phyloP scores from a whole-genome alignment of 2,888 invertebrate genomes.

The Xylota segnis region DNA sequence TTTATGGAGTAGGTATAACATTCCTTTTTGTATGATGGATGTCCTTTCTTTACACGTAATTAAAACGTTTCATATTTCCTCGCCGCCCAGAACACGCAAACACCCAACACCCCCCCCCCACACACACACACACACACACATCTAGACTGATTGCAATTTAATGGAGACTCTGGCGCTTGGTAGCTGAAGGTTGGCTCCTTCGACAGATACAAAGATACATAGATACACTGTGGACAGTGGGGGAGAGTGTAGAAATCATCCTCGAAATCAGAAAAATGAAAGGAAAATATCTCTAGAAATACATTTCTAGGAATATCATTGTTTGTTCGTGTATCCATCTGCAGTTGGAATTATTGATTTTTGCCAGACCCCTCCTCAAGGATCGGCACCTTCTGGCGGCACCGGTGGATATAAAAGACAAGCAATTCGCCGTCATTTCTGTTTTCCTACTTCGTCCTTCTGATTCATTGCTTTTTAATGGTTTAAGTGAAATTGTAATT shows the following conservation, averaged over 20 bases:
- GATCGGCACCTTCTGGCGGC: conserved; percentile 1
- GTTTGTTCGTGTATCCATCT: neutral
- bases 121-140: neutral
- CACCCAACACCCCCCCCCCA: neutral
- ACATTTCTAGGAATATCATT: neutral
- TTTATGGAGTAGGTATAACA: conserved; percentile 15
- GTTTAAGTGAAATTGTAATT: conserved; percentile 79
- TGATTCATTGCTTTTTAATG: conserved; percentile 79
- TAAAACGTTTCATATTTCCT: conserved; percentile 60
- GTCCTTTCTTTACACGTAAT: conserved; percentile 65
- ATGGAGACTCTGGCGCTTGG: conserved; percentile 19
- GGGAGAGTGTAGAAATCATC: conserved; percentile 4
- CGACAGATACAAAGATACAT: too few relatives aligned
- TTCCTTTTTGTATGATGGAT: conserved; percentile 43
- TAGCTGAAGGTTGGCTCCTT: conserved; percentile 22
- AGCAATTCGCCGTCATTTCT: neutral
- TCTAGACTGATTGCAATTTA: conserved; percentile 48
- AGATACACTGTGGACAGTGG: neutral
- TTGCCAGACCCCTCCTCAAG: neutral
- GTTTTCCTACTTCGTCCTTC: conserved; percentile 54
- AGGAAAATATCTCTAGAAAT: conserved; percentile 8
- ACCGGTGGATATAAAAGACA: conserved; percentile 1
- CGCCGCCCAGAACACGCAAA: neutral
- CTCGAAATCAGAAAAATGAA: conserved; percentile 4
- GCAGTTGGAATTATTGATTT: conserved; percentile 25